A percentile compares a stretch with the other conserved stretches of the same genome.
Conservation (phyloP, 92 coral and sea anemone species). For the Scolanthus callimorphus region DNA sequence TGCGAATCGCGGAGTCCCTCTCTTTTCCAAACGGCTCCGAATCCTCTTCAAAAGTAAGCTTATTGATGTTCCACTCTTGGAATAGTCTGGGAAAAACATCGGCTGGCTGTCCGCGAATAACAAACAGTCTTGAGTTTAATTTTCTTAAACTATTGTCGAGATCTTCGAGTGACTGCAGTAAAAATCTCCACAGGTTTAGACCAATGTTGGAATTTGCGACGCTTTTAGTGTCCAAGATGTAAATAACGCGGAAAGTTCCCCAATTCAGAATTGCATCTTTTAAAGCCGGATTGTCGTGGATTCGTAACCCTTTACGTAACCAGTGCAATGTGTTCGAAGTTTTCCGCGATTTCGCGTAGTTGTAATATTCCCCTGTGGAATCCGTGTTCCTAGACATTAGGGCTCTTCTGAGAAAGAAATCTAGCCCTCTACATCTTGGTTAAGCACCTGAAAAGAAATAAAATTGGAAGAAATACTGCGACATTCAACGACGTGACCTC, state of each 20-base stretch:
- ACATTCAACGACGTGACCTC: too few species aligned
- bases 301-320: slow-evolving; percentile 85
- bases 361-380: slow-evolving; percentile 2
- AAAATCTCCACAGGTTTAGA: slow-evolving; percentile 70
- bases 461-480: too few species aligned
- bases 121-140: slow-evolving; percentile 73
- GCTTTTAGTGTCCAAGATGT: slow-evolving; percentile 73
- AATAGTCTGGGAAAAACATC: slow-evolving; percentile 70
- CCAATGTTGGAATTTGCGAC: slow-evolving; percentile 49
- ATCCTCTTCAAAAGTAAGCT: slow-evolving; percentile 82
- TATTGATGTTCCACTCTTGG: slow-evolving; percentile 74
- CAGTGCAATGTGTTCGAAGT: slow-evolving; percentile 70
- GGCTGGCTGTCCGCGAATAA: slow-evolving; percentile 82
- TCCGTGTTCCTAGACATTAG: background rate
- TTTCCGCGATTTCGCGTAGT: background rate
- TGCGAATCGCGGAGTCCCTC: slow-evolving; percentile 71
- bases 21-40: slow-evolving; percentile 89
- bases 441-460: too few species aligned
- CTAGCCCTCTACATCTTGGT: too few species aligned
- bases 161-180: slow-evolving; percentile 80
- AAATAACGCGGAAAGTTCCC: slow-evolving; percentile 67
- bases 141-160: slow-evolving; percentile 76
- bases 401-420: too few species aligned
- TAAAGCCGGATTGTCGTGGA: slow-evolving; percentile 93
- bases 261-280: slow-evolving; percentile 67